Percentiles rank a stretch among this genome's conserved stretches.
These are phyloP conservation scores for Julus scanicus DNA, from an alignment of 2,888 invertebrate species.

Conservation along the genomic window DNA sequence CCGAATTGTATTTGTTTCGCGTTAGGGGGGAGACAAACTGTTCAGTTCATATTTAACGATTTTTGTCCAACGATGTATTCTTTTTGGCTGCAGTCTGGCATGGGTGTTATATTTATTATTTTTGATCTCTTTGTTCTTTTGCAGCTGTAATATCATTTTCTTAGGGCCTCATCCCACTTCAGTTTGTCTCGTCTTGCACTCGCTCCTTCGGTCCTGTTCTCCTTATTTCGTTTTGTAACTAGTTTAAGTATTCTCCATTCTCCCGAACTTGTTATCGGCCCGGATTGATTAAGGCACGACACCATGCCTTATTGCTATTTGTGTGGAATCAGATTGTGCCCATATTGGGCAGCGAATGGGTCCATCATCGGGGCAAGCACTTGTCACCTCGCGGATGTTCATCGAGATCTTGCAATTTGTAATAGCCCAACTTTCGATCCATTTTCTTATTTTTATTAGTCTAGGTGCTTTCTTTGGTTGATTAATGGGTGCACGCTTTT, in stretches of 20 bases:
- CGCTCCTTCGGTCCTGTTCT: background rate
- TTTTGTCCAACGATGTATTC: conserved; percentile 10
- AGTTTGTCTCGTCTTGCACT: conserved; percentile 2
- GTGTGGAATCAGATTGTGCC: conserved; percentile 16
- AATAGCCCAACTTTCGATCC: background rate
- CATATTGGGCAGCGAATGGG: conserved; percentile 35
- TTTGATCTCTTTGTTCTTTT: conserved; percentile 40
- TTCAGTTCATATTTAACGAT: conserved; percentile 16
- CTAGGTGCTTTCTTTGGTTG: background rate
- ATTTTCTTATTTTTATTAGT: background rate
- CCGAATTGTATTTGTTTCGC: background rate
- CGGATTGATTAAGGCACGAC: background rate
- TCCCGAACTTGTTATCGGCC: background rate
- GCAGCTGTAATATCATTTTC: conserved; percentile 34
- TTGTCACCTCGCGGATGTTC: background rate
- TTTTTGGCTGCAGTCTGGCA: conserved; percentile 44
- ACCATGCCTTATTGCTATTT: background rate
- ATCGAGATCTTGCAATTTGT: background rate
- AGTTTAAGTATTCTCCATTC: conserved; percentile 6
- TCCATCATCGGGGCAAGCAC: background rate
- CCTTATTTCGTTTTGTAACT: background rate
- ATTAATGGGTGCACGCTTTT: background rate
- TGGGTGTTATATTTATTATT: conserved; percentile 43
- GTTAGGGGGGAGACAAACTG: background rate
- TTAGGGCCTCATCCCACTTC: conserved; percentile 23